A percentile compares a stretch with the other conserved stretches of the same genome.
Evolutionary conservation across 2,113 vertebrate species (phyloP).

Genomic region (Himantopus leucocephalus): DNA sequence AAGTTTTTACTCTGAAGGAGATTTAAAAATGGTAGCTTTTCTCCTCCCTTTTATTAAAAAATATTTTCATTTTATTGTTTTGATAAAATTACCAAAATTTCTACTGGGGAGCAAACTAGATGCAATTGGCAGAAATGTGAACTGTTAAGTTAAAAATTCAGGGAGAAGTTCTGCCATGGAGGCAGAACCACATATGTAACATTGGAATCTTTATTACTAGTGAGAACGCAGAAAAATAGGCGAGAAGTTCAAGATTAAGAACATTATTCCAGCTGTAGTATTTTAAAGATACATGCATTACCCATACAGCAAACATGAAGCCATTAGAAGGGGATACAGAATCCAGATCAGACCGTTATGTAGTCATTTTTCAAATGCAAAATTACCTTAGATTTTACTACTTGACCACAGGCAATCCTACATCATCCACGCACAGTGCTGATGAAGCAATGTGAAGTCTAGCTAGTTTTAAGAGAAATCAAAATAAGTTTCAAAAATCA

Average conservation of each 20-base stretch:
- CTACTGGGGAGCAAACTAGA: not conserved
- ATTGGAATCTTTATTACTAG: not conserved
- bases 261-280: not conserved
- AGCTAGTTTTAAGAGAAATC: not conserved
- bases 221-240: not conserved
- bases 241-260: not conserved
- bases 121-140: not conserved
- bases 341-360: accelerated
- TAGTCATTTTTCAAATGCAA: not conserved
- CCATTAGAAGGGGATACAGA: not conserved
- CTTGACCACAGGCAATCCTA: not conserved
- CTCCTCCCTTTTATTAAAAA: not conserved
- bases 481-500: not conserved
- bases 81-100: not conserved
- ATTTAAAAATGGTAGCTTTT: not conserved
- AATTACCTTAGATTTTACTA: not conserved
- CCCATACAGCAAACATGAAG: not conserved
- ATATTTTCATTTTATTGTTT: not conserved
- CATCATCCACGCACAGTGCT: not conserved
- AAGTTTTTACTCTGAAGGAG: not conserved
- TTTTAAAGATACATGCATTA: not conserved
- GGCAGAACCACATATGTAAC: not conserved
- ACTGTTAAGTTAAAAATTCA: not conserved
- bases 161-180: not conserved
- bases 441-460: not conserved